A percentile compares a stretch with the other conserved stretches of the same genome.
Conservation (phyloP, 2,888 invertebrate genomes). For the Anorthoa munda region DNA sequence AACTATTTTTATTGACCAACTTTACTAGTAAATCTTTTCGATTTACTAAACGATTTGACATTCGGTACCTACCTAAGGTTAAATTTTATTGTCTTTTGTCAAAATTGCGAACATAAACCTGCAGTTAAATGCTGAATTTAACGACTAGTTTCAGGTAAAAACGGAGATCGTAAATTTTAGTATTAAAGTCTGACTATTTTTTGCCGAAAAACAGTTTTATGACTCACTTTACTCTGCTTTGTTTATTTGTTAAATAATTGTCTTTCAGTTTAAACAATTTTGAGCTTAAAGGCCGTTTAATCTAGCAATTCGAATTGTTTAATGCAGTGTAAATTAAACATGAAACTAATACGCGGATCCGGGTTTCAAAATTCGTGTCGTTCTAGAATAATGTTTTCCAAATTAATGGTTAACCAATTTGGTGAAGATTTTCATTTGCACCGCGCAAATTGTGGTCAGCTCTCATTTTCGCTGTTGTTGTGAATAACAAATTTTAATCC, state of each 20-base stretch:
- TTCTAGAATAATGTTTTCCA: slow-evolving; percentile 69
- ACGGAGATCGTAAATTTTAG: slow-evolving; percentile 50
- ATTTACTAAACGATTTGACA: slow-evolving; percentile 26
- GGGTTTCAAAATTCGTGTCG: slow-evolving; percentile 46
- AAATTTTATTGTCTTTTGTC: slow-evolving; percentile 49
- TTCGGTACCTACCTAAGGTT: slow-evolving; percentile 36
- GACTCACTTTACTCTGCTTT: slow-evolving; percentile 18
- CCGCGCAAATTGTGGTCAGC: slow-evolving; percentile 84
- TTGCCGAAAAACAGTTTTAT: slow-evolving; percentile 31
- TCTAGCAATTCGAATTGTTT: neutral
- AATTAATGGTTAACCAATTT: slow-evolving; percentile 86
- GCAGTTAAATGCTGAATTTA: slow-evolving; percentile 54
- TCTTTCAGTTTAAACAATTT: neutral
- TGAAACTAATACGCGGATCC: slow-evolving; percentile 22
- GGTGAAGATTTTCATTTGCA: slow-evolving; percentile 87
- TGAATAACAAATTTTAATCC: slow-evolving; percentile 79
- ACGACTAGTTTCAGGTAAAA: slow-evolving; percentile 58
- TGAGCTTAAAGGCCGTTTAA: neutral
- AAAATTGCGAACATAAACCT: slow-evolving; percentile 53
- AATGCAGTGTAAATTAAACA: slow-evolving; percentile 17
- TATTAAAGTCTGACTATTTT: slow-evolving; percentile 44
- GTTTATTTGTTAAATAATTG: slow-evolving; percentile 11
- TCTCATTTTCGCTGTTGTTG: slow-evolving; percentile 81
- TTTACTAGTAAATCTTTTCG: slow-evolving; percentile 1
- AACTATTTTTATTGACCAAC: neutral